Percentiles rank a stretch among this genome's conserved stretches.
These are phyloP conservation scores for Leptothorax acervorum DNA, from an alignment of 2,888 invertebrate genomes.

Conservation along the genomic window DNA sequence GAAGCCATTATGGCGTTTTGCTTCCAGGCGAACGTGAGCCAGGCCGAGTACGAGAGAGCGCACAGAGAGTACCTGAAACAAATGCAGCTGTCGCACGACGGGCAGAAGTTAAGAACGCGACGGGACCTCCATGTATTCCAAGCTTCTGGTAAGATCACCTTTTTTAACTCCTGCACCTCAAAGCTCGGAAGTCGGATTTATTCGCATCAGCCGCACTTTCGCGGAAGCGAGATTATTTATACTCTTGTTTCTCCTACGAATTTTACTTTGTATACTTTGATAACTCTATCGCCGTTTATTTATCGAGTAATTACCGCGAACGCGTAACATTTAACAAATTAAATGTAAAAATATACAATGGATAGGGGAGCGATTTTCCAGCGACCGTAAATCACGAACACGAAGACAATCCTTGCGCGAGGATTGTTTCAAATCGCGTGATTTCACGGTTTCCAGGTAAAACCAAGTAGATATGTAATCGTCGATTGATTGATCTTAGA, in stretches of 20 bases:
- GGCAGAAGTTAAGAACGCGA: conserved; percentile 71
- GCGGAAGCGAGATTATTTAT: not conserved
- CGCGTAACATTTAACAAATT: not conserved
- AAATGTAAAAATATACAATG: not conserved
- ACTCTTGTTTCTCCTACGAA: not conserved
- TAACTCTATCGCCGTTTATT: not conserved
- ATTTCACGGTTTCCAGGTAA: not conserved
- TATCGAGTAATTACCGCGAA: not conserved
- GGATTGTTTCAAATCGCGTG: not conserved
- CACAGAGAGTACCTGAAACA: conserved; percentile 87
- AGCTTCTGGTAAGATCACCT: conserved; percentile 79
- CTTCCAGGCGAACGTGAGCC: conserved; percentile 89
- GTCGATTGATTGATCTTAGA: not conserved
- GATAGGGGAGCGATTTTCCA: not conserved
- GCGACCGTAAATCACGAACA: not conserved
- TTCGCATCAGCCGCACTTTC: not conserved
- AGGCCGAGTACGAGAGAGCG: conserved; percentile 88
- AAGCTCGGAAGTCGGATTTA: not conserved
- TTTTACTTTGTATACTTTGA: not conserved
- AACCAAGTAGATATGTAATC: not conserved
- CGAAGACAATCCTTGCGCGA: not conserved
- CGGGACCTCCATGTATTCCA: conserved; percentile 82
- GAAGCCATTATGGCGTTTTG: conserved; percentile 62
- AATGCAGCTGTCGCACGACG: conserved; percentile 75
- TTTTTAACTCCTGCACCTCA: not conserved